Evolutionary conservation across 2,888 invertebrate species (phyloP).

Genomic region (Phytoseiulus persimilis): DNA sequence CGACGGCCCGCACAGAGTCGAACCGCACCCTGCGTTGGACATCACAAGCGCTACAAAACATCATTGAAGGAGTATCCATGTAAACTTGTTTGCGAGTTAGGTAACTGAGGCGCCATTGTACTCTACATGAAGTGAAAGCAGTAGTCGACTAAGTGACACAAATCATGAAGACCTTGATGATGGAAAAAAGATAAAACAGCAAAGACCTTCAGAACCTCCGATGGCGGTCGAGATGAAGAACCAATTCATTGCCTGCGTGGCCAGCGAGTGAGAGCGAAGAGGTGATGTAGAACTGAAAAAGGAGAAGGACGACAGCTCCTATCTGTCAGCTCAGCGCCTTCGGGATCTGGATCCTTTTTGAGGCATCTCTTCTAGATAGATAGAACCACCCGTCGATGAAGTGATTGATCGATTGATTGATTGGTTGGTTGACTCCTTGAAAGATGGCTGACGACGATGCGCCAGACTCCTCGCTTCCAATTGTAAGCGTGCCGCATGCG

Average conservation of each 20-base stretch:
- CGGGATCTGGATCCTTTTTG: not conserved
- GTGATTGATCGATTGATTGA: not conserved
- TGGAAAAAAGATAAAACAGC: not conserved
- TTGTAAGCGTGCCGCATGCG: not conserved
- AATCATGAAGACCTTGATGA: not conserved
- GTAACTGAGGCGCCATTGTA: not conserved
- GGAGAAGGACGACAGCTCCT: not conserved
- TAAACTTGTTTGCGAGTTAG: conserved; percentile 5
- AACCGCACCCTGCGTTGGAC: not conserved
- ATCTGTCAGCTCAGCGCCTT: not conserved
- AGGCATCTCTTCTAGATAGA: not conserved
- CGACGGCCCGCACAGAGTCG: not conserved
- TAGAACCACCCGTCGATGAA: not conserved
- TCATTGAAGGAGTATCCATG: not conserved
- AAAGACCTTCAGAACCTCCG: not conserved
- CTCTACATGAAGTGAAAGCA: not conserved
- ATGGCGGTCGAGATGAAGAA: not conserved
- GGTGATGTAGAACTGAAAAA: not conserved
- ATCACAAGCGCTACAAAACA: not conserved
- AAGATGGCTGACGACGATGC: not conserved
- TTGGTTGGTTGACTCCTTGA: not conserved
- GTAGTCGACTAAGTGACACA: not conserved
- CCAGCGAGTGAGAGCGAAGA: not conserved
- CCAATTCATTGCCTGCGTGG: not conserved
- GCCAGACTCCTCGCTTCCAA: not conserved